A percentile compares a stretch with the other conserved stretches of the same genome.
These are phyloP conservation scores for Xanthia togata DNA, from an alignment of 2,888 invertebrate species.

Conservation along the genomic window DNA sequence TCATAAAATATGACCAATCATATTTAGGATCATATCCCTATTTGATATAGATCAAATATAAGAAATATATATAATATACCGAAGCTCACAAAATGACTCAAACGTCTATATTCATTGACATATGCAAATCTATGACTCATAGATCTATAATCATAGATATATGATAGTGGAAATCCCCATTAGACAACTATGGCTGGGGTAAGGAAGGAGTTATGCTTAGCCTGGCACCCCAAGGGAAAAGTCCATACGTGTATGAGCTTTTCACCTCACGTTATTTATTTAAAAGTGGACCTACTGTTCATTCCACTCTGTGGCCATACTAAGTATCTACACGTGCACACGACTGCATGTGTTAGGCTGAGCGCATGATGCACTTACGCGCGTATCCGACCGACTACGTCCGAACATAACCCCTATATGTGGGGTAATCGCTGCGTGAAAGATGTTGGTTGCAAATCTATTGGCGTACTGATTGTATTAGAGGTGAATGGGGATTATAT, in stretches of 20 bases:
- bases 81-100: background rate
- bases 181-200: background rate
- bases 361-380: conserved; percentile 61
- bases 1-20: no score
- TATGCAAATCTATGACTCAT: background rate
- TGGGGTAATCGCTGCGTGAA: conserved; percentile 30
- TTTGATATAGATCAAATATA: background rate
- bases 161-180: background rate
- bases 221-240: background rate
- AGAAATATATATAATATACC: background rate
- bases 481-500: conserved; percentile 5
- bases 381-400: conserved; percentile 33
- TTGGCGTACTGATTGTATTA: conserved; percentile 24
- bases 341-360: conserved; percentile 49
- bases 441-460: conserved; percentile 22
- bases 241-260: background rate
- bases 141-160: no score
- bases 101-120: background rate
- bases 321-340: conserved; percentile 44
- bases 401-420: conserved; percentile 35
- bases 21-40: no score
- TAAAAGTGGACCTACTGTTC: conserved; percentile 11
- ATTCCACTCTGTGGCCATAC: background rate
- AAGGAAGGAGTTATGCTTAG: background rate
- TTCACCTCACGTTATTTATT: background rate